Evolutionary conservation across 2,888 invertebrate genomes (phyloP).

Genomic region (Autographa pulchrina): DNA sequence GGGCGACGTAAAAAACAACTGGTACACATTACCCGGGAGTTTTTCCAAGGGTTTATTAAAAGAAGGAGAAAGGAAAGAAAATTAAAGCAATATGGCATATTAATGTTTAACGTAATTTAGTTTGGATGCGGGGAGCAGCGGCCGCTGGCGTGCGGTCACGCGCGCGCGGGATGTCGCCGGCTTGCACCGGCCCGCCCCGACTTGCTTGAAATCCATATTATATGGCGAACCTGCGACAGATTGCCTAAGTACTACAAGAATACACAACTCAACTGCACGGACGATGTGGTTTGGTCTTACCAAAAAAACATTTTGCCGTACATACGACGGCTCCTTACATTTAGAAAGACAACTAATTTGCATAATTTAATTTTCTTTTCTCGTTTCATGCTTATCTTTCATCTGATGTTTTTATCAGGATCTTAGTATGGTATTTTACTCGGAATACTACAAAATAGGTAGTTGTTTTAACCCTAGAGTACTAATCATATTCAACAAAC

Average conservation of each 20-base stretch:
- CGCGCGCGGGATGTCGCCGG: constrained; percentile 66
- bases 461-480: too few relatives aligned
- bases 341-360: too few relatives aligned
- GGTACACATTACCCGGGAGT: constrained; percentile 81
- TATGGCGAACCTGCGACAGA: constrained; percentile 46
- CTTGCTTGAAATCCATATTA: constrained; percentile 53
- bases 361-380: too few relatives aligned
- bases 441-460: too few relatives aligned
- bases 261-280: constrained; percentile 22
- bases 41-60: constrained; percentile 87
- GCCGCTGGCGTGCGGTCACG: constrained; percentile 80
- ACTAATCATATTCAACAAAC: too few relatives aligned
- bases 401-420: too few relatives aligned
- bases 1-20: constrained; percentile 87
- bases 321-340: not conserved
- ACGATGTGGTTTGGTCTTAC: not conserved
- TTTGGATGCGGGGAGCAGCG: constrained; percentile 74
- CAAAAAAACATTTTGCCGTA: not conserved
- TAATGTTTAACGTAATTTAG: constrained; percentile 87
- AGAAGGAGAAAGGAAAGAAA: constrained; percentile 86
- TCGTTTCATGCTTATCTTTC: too few relatives aligned
- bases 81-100: constrained; percentile 88
- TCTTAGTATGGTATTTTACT: too few relatives aligned
- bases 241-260: constrained; percentile 15
- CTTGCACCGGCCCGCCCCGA: constrained; percentile 64